Conservation (phyloP, 2,113 vertebrate genomes). For the Oncorhynchus tshawytscha region DNA sequence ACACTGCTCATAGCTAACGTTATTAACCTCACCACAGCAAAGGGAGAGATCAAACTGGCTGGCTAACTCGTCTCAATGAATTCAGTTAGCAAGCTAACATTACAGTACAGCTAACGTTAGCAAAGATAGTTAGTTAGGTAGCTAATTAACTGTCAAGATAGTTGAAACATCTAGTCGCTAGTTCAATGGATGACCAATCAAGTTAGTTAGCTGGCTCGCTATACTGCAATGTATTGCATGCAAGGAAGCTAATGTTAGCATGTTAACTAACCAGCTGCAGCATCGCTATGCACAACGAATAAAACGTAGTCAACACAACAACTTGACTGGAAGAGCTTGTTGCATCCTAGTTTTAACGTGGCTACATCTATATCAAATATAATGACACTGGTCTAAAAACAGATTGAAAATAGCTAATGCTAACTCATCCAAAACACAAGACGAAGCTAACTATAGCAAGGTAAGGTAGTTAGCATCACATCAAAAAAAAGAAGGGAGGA, state of each 20-base stretch:
- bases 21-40: too few relatives aligned
- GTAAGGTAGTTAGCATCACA: conserved; percentile 60
- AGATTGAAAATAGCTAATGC: neutral
- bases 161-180: too few relatives aligned
- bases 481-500: conserved; percentile 54
- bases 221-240: neutral
- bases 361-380: neutral
- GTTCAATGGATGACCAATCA: too few relatives aligned
- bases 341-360: too few relatives aligned
- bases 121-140: too few relatives aligned
- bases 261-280: neutral
- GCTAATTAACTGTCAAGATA: too few relatives aligned
- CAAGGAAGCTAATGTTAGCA: too few relatives aligned
- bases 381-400: neutral
- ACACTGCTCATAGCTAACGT: neutral
- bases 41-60: too few relatives aligned
- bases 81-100: neutral
- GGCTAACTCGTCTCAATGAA: neutral
- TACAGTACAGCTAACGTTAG: too few relatives aligned
- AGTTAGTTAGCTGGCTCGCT: neutral
- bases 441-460: neutral
- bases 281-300: neutral
- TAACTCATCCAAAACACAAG: too few relatives aligned
- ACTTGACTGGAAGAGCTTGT: neutral
- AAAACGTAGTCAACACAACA: neutral